Evolutionary conservation across 2,797 vertebrate species (phyloP), one percentile per base, ranked within the genome.

Genomic region (Tarsius wallacei): DNA sequence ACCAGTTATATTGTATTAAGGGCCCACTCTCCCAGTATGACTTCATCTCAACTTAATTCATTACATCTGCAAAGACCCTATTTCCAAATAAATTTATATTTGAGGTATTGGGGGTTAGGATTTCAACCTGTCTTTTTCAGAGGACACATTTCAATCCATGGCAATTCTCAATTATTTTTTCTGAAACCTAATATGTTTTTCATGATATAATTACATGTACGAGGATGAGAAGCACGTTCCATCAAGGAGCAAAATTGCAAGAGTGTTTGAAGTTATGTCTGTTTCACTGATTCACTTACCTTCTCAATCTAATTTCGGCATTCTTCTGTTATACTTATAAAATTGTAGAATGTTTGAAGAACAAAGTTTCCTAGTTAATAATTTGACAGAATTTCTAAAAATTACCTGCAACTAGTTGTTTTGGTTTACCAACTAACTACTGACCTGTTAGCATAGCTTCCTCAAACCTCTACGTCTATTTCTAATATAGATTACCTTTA

Each of bases 261-360:
- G 68, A 63, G 8, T 24, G 66, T 47, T 86, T 77, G 36, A 81
- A 47, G 26, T 63, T 66, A 26, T 66, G 22, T 82, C 95, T 55
- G 17, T 94, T 93, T 90, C 53, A 68, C 14, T 21, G 17, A 57
- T 16, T 71, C 28, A 78, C 42, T 85, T 42, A 68, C 1, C 12
- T 73, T 86, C 85, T 82, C 21, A 19, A 61, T 53, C 1, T 70
- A 59, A 83, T 76, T 77, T 77, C 5, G 81, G 8, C 10, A 81
- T 63, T 85, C 68, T 87, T 82, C 70, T 36, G 3, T 63, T 85
- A 36, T 63, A 71, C 24, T 90, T 90, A 68, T 7, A 19, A 85
- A 71, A 66, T 24, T 90, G 11, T 57, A 91, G 5, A 42, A 64
- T 90, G 22, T 90, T 90, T 90, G 7, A 94, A 78, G 28, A 95